These are phyloP conservation scores for Eclectus roratus DNA, from an alignment of 2,113 vertebrate genomes.

Conservation along the genomic window DNA sequence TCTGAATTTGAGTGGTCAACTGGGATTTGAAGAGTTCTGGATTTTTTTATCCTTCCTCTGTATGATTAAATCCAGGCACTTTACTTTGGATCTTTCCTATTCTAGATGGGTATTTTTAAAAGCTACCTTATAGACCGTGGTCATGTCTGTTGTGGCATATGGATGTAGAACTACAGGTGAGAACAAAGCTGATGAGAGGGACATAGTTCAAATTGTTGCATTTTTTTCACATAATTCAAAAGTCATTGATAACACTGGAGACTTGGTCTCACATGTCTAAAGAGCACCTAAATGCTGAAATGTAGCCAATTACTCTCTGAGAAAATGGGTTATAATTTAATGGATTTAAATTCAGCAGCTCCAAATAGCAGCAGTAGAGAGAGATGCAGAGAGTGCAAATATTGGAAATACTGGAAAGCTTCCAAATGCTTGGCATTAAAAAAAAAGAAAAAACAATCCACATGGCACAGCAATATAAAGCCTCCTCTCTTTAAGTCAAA, in stretches of 20 bases:
- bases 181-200: background rate
- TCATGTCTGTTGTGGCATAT: background rate
- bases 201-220: background rate
- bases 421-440: slow-evolving; percentile 3
- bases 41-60: background rate
- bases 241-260: background rate
- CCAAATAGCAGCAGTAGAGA: background rate
- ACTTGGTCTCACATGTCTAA: background rate
- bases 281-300: background rate
- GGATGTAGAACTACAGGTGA: background rate
- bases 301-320: background rate
- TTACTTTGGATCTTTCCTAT: background rate
- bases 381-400: background rate
- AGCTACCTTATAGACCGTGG: background rate
- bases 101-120: background rate
- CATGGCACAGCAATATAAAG: background rate
- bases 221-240: background rate
- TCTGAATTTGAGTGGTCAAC: background rate
- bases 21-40: background rate
- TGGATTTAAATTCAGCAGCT: background rate
- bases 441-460: background rate
- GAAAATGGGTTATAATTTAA: background rate
- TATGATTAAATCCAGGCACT: background rate
- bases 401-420: slow-evolving; percentile 18
- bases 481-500: background rate